Evolutionary conservation across 2,797 vertebrate species (phyloP).

Genomic region (Hybognathus amarus): DNA sequence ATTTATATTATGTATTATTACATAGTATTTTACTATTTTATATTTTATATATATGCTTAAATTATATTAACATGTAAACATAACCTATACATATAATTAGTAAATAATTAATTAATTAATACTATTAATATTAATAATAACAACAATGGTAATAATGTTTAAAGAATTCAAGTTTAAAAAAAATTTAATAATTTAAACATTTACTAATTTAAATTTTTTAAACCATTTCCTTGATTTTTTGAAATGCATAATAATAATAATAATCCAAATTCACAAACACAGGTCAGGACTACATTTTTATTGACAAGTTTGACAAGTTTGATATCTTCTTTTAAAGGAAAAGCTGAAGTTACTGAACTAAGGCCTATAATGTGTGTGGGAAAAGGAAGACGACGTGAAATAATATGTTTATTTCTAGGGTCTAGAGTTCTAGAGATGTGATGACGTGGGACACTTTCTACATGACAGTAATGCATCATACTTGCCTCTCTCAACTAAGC

Average conservation of each 20-base stretch:
- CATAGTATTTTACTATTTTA: background rate
- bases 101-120: background rate
- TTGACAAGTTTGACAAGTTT: background rate
- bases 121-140: background rate
- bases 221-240: background rate
- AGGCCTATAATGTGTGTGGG: background rate
- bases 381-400: background rate
- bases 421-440: background rate
- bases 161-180: background rate
- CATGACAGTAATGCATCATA: constrained; percentile 57
- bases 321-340: background rate
- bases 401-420: background rate
- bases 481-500: constrained; percentile 80
- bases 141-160: background rate
- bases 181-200: background rate
- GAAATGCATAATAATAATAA: background rate
- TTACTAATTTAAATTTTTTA: background rate
- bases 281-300: background rate
- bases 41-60: background rate
- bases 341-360: background rate
- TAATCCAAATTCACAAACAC: background rate
- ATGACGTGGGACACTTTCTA: background rate
- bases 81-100: background rate
- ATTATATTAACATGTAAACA: background rate
- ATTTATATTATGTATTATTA: no score